These are phyloP conservation scores for Zoanthus gigantus DNA, from an alignment of 92 coral and sea anemone species.

Conservation along the genomic window DNA sequence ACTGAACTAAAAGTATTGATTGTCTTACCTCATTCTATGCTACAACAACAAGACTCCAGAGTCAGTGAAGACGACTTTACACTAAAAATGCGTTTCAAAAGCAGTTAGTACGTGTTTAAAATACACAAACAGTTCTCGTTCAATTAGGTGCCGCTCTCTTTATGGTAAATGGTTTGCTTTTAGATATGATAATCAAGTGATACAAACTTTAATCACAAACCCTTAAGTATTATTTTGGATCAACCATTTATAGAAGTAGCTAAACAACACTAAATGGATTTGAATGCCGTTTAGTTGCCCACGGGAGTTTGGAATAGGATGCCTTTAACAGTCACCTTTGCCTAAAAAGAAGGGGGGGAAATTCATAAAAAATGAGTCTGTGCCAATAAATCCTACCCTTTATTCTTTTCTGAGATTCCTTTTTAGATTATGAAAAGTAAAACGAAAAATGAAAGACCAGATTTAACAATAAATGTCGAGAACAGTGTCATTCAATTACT, in stretches of 20 bases:
- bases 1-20: not conserved
- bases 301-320: not conserved
- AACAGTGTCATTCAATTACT: conserved; percentile 25
- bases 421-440: not conserved
- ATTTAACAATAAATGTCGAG: not conserved
- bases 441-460: not conserved
- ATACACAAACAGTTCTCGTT: not conserved
- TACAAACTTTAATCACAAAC: conserved; percentile 1
- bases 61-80: not conserved
- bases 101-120: conserved; percentile 14
- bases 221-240: not conserved
- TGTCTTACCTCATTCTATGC: conserved; percentile 37
- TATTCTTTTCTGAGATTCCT: not conserved
- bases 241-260: conserved; percentile 13
- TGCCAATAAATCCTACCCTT: not conserved
- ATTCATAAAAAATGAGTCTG: not conserved
- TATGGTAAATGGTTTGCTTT: not conserved
- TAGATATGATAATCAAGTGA: conserved; percentile 25
- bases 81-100: conserved; percentile 13
- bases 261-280: conserved; percentile 13
- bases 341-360: not conserved
- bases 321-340: not conserved
- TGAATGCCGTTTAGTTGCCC: conserved; percentile 12
- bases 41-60: not conserved
- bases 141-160: not conserved